Conservation (phyloP, 1,140 invertebrate genomes). For the Olivierus martensii region DNA sequence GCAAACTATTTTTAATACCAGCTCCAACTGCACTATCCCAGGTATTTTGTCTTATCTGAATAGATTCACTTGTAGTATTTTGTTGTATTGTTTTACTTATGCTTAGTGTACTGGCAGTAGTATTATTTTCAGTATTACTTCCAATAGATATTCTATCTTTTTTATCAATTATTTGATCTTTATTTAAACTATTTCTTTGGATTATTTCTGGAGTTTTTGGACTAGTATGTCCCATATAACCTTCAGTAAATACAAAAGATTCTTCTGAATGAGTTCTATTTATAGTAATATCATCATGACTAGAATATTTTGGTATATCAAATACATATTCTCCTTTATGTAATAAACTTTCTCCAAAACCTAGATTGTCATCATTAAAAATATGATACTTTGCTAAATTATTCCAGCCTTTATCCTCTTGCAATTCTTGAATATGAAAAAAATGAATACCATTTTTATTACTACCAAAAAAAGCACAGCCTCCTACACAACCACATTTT, state of each 20-base stretch:
- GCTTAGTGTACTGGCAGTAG: too few relatives aligned
- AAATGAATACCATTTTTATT: slow-evolving; percentile 25
- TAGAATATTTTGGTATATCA: slow-evolving; percentile 7
- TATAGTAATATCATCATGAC: neutral
- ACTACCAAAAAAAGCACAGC: slow-evolving; percentile 82
- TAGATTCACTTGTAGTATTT: neutral
- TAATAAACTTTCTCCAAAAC: slow-evolving; percentile 86
- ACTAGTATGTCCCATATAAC: neutral
- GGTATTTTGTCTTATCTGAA: slow-evolving; percentile 1
- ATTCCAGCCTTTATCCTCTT: slow-evolving; percentile 2
- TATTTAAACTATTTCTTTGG: too few relatives aligned
- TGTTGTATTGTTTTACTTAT: too few relatives aligned
- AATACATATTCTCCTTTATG: slow-evolving; percentile 66
- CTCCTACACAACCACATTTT: slow-evolving; percentile 91
- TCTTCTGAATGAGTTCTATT: slow-evolving; percentile 15
- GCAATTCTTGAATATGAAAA: slow-evolving; percentile 7
- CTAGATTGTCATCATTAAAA: slow-evolving; percentile 49
- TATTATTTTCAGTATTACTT: too few relatives aligned
- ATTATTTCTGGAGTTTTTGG: slow-evolving; percentile 10
- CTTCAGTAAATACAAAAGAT: slow-evolving; percentile 12
- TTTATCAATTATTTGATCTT: too few relatives aligned
- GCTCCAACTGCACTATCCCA: neutral
- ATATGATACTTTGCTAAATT: slow-evolving; percentile 9
- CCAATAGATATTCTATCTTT: too few relatives aligned
- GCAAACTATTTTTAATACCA: slow-evolving; percentile 2